phyloP scores from a whole-genome alignment of 2,797 vertebrate species.

The Argentina silus region DNA sequence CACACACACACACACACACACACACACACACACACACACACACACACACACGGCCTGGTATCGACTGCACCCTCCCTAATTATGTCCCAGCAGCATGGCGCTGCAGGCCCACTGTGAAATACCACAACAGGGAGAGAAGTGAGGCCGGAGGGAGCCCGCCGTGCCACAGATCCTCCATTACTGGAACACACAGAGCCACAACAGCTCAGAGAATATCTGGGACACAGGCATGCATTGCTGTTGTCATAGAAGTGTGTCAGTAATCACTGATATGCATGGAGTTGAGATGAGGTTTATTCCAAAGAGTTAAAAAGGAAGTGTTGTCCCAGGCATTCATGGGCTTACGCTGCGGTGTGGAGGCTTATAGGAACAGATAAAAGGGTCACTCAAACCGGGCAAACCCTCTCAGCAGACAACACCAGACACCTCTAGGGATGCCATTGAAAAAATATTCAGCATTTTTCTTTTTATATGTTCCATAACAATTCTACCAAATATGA shows the following conservation, averaged over 20 bases:
- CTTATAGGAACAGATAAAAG: background rate
- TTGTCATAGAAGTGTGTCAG: background rate
- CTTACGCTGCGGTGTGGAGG: background rate
- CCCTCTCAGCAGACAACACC: no score
- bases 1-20: background rate
- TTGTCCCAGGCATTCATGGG: background rate
- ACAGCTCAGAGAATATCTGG: background rate
- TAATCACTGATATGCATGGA: background rate
- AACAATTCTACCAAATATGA: background rate
- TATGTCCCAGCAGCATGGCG: conserved; percentile 66
- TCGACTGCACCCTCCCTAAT: conserved; percentile 73
- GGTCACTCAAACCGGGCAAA: no score
- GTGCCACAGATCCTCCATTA: background rate
- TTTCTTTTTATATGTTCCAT: background rate
- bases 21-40: conserved; percentile 36
- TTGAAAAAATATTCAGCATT: background rate
- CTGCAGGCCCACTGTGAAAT: conserved; percentile 76
- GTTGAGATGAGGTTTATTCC: background rate
- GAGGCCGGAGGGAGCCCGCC: conserved; percentile 51
- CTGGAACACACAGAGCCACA: conserved; percentile 20
- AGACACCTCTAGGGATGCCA: background rate
- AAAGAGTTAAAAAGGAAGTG: background rate
- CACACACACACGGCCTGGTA: conserved; percentile 52
- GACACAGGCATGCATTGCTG: conserved; percentile 11
- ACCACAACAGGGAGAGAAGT: conserved; percentile 73